Evolutionary conservation across 2,113 vertebrate species (phyloP).

Genomic region (Nesogale talazaci): DNA sequence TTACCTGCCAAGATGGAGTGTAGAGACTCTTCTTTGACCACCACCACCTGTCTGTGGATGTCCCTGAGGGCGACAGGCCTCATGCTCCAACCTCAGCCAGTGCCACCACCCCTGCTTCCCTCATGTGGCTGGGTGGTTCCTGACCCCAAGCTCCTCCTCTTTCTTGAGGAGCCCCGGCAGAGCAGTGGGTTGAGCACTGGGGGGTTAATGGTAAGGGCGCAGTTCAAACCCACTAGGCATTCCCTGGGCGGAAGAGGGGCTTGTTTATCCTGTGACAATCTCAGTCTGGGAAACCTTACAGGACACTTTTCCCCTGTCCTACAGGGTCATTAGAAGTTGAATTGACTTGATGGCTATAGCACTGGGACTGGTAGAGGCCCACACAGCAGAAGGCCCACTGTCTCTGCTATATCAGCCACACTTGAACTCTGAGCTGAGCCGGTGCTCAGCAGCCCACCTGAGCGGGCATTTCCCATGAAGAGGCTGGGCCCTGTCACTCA

Average conservation of each 20-base stretch:
- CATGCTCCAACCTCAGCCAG: neutral
- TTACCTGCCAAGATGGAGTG: slow-evolving; percentile 95
- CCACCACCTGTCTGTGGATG: slow-evolving; percentile 91
- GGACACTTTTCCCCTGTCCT: no score
- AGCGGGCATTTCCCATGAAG: neutral
- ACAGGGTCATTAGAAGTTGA: no score
- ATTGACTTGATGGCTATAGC: no score
- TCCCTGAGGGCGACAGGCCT: slow-evolving; percentile 88
- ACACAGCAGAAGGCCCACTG: neutral
- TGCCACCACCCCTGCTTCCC: no score
- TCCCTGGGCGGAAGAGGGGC: no score
- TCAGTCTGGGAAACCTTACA: no score
- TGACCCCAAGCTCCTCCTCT: neutral
- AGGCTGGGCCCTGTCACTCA: neutral
- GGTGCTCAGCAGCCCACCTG: neutral
- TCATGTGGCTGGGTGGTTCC: neutral
- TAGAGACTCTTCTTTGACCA: slow-evolving; percentile 96
- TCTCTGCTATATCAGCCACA: neutral
- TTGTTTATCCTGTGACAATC: no score
- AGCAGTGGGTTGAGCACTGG: neutral
- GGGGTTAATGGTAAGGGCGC: no score
- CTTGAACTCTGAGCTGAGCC: neutral
- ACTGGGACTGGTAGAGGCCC: neutral
- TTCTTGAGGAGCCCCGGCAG: neutral
- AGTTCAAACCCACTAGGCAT: no score